Base-by-base conservation (phyloP, 2,797 vertebrate genomes). In the Pipistrellus nathusii region DNA sequence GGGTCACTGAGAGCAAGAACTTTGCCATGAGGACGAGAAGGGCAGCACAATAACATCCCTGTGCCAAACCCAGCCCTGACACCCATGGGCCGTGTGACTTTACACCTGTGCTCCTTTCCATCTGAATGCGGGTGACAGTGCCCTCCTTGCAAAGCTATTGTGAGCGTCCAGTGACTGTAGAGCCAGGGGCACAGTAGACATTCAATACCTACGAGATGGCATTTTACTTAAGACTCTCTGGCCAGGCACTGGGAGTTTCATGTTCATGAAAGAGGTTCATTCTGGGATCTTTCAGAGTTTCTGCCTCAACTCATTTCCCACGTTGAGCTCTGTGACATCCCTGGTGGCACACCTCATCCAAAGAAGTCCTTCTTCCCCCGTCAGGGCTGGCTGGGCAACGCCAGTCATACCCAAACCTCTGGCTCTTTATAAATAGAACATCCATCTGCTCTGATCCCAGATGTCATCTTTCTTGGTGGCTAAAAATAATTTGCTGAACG, bases 381-480 rank as follows among this genome's bases (percentile, higher is more conserved):
- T n/a, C 15, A 14, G 0, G 0, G 38, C 62, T 38, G 23, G 23
- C 75, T 25, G 41, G 41, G 32, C 20, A 35, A 23, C 41, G 23
- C 10, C 85, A 75, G 32, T 21, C 32, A 38, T 62, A 69, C 35
- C 62, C 62, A 82, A 53, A 62, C n/a, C 44, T 85, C 82, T 69
- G 23, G 38, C 57, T 94, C 75, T 85, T 81, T 88, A 55, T n/a
- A 90, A 85, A 46, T 55, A n/a, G 85, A 41, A 44, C 64, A 82
- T 76, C 85, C 64, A 66, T 88, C 62, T 90, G 57, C 8, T 13
- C 53, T 77, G n/a, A 71, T 89, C 83, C 66, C 83, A 46, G 85
- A 72, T 93, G 93, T 75, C 89, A 84, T 86, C 94, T 94, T 96
- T 94, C 92, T 68, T 87, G 78, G 66, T 62, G 25, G 57, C 85